Conservation (phyloP, 2,888 invertebrate species). For the Tetheella fluctuosa region DNA sequence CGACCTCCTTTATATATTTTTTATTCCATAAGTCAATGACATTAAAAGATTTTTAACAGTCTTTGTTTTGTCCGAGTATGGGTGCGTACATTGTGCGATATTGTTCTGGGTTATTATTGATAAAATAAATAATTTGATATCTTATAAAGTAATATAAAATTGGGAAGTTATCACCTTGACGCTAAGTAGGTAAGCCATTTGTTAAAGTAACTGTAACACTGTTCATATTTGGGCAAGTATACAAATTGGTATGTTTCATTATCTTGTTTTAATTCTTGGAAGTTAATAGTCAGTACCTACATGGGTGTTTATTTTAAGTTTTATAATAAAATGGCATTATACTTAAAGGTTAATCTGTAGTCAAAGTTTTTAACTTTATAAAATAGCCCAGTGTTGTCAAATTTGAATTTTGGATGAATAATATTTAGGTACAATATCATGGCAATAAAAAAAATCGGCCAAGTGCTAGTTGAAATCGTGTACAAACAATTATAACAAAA, state of each 20-base stretch:
- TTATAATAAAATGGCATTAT: background rate
- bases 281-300: background rate
- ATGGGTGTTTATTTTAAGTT: background rate
- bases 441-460: too few relatives aligned
- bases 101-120: conserved; percentile 8
- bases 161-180: background rate
- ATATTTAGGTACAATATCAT: too few relatives aligned
- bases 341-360: background rate
- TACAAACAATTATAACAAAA: too few relatives aligned
- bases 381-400: background rate
- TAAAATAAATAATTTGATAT: background rate
- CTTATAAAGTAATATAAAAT: conserved; percentile 3
- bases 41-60: conserved; percentile 3
- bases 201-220: conserved; percentile 6
- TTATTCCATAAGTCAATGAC: conserved; percentile 11
- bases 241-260: background rate
- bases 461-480: too few relatives aligned
- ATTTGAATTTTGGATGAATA: background rate
- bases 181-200: conserved; percentile 9
- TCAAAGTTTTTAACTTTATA: background rate
- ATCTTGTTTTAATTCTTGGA: background rate
- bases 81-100: background rate
- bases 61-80: conserved; percentile 6
- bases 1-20: conserved; percentile 8
- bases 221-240: background rate